A percentile compares a stretch with the other conserved stretches of the same genome.
These are phyloP conservation scores for Euphydryas editha DNA, from an alignment of 2,888 invertebrate species.

Conservation along the genomic window DNA sequence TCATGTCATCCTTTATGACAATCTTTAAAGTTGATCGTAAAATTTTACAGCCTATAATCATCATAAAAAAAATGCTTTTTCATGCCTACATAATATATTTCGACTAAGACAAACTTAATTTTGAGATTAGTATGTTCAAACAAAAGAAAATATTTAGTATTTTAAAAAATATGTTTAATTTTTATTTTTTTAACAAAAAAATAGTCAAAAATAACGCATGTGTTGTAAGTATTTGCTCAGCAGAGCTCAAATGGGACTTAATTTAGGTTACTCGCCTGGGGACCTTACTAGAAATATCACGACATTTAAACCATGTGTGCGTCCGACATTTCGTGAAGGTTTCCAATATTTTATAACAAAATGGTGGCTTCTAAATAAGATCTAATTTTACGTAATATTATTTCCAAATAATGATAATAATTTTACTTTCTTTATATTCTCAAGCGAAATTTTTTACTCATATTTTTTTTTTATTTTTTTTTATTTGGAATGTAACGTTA, in stretches of 20 bases:
- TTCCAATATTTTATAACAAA: conserved; percentile 40
- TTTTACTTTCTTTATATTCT: conserved; percentile 2
- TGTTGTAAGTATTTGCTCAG: conserved; percentile 19
- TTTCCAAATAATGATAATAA: not conserved
- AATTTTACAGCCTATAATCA: too few relatives aligned
- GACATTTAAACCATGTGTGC: conserved; percentile 51
- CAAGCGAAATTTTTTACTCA: too few relatives aligned
- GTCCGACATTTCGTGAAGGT: conserved; percentile 50
- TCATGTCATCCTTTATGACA: too few relatives aligned
- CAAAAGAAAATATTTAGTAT: too few relatives aligned
- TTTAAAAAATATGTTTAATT: too few relatives aligned
- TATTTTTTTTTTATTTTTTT: too few relatives aligned
- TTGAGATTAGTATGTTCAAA: too few relatives aligned
- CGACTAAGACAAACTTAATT: too few relatives aligned
- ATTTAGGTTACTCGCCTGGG: conserved; percentile 41
- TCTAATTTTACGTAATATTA: conserved; percentile 8
- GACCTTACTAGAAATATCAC: conserved; percentile 48
- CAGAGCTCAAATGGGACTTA: conserved; percentile 29
- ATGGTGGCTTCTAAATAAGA: conserved; percentile 23
- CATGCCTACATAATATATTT: too few relatives aligned
- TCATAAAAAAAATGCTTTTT: too few relatives aligned
- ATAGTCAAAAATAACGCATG: conserved; percentile 1
- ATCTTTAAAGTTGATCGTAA: too few relatives aligned
- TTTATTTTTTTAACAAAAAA: not conserved
- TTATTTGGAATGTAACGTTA: too few relatives aligned